Conservation (phyloP, 2,888 invertebrate species). For the Drosophila antonietae region DNA sequence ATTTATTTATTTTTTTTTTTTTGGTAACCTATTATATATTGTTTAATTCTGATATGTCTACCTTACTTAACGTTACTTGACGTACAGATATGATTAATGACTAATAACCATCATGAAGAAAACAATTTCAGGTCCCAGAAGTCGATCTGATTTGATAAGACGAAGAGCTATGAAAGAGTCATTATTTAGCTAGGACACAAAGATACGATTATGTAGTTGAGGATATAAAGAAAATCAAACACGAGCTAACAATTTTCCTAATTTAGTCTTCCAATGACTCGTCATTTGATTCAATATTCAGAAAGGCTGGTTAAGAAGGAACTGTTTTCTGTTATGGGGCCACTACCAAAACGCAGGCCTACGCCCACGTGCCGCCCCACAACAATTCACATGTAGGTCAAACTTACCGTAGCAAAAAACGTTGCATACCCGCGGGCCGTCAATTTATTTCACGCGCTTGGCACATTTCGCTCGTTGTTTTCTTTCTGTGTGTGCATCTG, state of each 20-base stretch:
- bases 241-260: too few species aligned
- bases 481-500: constrained; percentile 5
- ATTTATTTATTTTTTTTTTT: neutral
- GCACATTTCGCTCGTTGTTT: constrained; percentile 56
- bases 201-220: neutral
- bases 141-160: neutral
- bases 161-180: neutral
- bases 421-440: constrained; percentile 72
- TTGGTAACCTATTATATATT: too few species aligned
- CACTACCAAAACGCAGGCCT: neutral
- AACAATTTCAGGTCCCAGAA: neutral
- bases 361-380: constrained; percentile 4
- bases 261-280: neutral
- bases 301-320: constrained; percentile 25
- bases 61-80: too few species aligned
- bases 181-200: neutral
- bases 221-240: too few species aligned
- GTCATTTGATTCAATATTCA: neutral
- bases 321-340: neutral
- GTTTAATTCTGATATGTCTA: too few species aligned
- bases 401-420: constrained; percentile 53
- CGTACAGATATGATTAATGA: too few species aligned
- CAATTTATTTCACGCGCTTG: constrained; percentile 70
- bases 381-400: constrained; percentile 65
- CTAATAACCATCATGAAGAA: neutral